These are phyloP conservation scores for Alethe diademata DNA, from an alignment of 2,113 vertebrate species.

Conservation along the genomic window DNA sequence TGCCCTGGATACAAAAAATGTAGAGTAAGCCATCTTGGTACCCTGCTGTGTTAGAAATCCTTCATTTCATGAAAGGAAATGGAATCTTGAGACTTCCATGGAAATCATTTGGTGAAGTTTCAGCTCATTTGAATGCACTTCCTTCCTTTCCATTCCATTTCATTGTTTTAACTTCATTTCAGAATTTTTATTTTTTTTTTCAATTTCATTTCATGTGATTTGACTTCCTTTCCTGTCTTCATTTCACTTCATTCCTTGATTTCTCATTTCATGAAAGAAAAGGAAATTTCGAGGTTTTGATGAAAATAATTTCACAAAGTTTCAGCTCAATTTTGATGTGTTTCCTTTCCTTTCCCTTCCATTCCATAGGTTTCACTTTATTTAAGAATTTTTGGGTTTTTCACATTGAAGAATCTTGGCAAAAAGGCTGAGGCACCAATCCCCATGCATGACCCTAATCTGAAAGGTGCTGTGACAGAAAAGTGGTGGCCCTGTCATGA, in stretches of 20 bases:
- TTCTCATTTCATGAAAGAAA: neutral
- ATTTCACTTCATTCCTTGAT: neutral
- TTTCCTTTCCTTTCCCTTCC: neutral
- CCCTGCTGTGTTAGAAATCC: neutral
- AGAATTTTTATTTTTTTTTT: neutral
- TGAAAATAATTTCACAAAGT: neutral
- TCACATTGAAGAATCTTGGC: no score
- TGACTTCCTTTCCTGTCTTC: neutral
- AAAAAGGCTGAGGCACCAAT: neutral
- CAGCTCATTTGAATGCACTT: neutral
- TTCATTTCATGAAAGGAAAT: neutral
- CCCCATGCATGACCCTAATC: no score
- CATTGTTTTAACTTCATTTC: neutral
- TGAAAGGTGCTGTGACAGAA: neutral
- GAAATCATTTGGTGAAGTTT: neutral
- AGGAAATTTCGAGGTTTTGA: neutral
- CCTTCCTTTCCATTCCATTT: neutral
- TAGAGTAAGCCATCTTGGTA: neutral
- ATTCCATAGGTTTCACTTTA: no score
- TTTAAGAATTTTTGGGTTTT: neutral
- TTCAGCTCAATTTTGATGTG: neutral
- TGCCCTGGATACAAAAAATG: neutral
- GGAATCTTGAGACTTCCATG: neutral
- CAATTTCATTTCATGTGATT: neutral
- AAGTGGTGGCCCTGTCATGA: no score